These are phyloP conservation scores for Polyommatus iphigenia DNA, from an alignment of 2,888 invertebrate species.

Conservation along the genomic window DNA sequence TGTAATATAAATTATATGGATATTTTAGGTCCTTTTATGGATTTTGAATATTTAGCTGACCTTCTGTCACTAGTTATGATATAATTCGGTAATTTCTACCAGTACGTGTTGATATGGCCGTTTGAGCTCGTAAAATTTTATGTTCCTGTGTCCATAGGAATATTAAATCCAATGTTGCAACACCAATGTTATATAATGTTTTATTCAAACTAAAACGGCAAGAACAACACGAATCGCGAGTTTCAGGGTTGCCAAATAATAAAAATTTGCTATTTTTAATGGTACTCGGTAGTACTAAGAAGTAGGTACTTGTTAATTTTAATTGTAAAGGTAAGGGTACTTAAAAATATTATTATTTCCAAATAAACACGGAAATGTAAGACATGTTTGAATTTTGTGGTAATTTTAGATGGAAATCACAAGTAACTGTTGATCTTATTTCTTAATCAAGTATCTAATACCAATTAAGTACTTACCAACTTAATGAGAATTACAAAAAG, in stretches of 20 bases:
- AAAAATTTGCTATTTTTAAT: neutral
- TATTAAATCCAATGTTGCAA: slow-evolving; percentile 40
- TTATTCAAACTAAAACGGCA: slow-evolving; percentile 36
- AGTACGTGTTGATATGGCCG: slow-evolving; percentile 41
- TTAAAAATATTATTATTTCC: too few species aligned
- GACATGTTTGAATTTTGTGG: too few species aligned
- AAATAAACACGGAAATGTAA: neutral
- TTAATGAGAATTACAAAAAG: too few species aligned
- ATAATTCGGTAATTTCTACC: slow-evolving; percentile 32
- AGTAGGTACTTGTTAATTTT: neutral
- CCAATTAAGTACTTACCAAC: too few species aligned
- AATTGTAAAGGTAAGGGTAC: too few species aligned
- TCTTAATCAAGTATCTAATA: too few species aligned
- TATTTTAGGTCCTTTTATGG: neutral
- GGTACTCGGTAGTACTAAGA: too few species aligned
- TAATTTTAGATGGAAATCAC: too few species aligned
- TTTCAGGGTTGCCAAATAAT: slow-evolving; percentile 12
- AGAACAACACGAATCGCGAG: slow-evolving; percentile 14
- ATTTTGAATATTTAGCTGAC: neutral
- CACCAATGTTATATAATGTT: slow-evolving; percentile 37
- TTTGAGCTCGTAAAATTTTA: slow-evolving; percentile 45
- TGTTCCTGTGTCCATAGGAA: slow-evolving; percentile 39
- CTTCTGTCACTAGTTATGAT: slow-evolving; percentile 28
- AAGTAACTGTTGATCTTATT: too few species aligned
- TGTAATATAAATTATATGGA: too few species aligned